These are phyloP conservation scores for Pediacus dermestoides DNA, from an alignment of 2,888 invertebrate genomes.

Conservation along the genomic window DNA sequence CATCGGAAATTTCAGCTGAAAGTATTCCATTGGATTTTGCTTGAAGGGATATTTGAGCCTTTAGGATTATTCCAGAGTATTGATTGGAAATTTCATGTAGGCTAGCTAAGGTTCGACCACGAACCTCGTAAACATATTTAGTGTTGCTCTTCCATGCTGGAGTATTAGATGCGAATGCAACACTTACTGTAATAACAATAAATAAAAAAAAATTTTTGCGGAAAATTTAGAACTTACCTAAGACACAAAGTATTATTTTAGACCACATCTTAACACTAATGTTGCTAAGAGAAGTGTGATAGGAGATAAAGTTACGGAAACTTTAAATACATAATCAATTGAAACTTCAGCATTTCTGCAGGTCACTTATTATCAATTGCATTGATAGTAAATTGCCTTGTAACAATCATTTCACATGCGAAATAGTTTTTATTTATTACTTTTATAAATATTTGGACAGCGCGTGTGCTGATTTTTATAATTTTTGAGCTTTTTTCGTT, in stretches of 20 bases:
- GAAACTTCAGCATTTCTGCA: background rate
- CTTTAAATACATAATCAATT: background rate
- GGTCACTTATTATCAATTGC: background rate
- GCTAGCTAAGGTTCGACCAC: constrained; percentile 55
- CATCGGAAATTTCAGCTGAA: constrained; percentile 48
- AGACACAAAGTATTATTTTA: background rate
- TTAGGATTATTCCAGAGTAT: constrained; percentile 53
- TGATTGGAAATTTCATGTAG: constrained; percentile 55
- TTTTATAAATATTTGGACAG: too few species aligned
- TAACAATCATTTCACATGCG: too few species aligned
- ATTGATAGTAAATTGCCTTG: too few species aligned
- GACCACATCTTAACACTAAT: background rate
- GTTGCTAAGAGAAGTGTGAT: constrained; percentile 1
- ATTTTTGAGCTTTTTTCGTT: too few species aligned
- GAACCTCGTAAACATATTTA: constrained; percentile 57
- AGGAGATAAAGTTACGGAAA: background rate
- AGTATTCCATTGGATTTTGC: constrained; percentile 50
- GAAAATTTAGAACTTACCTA: constrained; percentile 1
- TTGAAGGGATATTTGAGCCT: constrained; percentile 55
- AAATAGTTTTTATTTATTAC: too few species aligned
- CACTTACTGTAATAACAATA: constrained; percentile 32
- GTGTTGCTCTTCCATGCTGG: constrained; percentile 57
- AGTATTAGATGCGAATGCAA: constrained; percentile 34
- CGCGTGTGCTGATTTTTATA: too few species aligned
- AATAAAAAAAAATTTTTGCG: background rate